A percentile compares a stretch with the other conserved stretches of the same genome.
phyloP scores from a whole-genome alignment of 23 tunicate species.

The Corella eumyota region DNA sequence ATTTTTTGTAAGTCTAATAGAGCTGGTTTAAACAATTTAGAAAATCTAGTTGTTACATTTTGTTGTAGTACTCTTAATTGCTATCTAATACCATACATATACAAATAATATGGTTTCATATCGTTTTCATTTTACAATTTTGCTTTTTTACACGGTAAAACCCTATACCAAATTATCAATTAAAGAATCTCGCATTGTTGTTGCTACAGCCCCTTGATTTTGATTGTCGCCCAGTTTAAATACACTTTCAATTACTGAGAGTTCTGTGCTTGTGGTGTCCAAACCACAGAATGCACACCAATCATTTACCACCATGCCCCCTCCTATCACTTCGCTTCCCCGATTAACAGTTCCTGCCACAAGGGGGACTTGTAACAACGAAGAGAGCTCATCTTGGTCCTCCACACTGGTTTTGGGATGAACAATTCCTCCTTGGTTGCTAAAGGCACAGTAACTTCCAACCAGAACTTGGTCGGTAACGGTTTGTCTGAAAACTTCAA shows the following conservation, averaged over 20 bases:
- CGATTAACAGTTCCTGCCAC: slow-evolving; percentile 98
- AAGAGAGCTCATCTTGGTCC: slow-evolving; percentile 95
- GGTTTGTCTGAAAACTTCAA: slow-evolving; percentile 97
- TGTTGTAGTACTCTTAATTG: too few species aligned
- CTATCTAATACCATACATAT: too few species aligned
- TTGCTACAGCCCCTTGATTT: slow-evolving; percentile 29
- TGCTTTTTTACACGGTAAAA: too few species aligned
- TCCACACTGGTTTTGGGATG: slow-evolving; percentile 94
- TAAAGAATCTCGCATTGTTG: slow-evolving; percentile 85
- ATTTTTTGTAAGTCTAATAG: too few species aligned
- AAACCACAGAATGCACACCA: slow-evolving; percentile 98
- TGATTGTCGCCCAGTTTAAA: slow-evolving; percentile 77
- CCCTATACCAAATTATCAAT: slow-evolving; percentile 80
- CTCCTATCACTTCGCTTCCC: slow-evolving; percentile 96
- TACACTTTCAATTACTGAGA: slow-evolving; percentile 87
- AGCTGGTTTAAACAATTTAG: too few species aligned
- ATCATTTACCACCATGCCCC: slow-evolving; percentile 99
- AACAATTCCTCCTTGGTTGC: slow-evolving; percentile 95
- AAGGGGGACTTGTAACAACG: slow-evolving; percentile 88
- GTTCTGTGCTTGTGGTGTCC: slow-evolving; percentile 95
- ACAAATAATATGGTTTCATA: too few species aligned
- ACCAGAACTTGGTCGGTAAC: slow-evolving; percentile 96
- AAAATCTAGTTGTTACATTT: too few species aligned
- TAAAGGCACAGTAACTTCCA: slow-evolving; percentile 87
- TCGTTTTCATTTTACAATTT: too few species aligned